Evolutionary conservation across 2,113 vertebrate genomes (phyloP), one percentile per base, ranked within the genome.

Genomic region (Pheucticus melanocephalus): DNA sequence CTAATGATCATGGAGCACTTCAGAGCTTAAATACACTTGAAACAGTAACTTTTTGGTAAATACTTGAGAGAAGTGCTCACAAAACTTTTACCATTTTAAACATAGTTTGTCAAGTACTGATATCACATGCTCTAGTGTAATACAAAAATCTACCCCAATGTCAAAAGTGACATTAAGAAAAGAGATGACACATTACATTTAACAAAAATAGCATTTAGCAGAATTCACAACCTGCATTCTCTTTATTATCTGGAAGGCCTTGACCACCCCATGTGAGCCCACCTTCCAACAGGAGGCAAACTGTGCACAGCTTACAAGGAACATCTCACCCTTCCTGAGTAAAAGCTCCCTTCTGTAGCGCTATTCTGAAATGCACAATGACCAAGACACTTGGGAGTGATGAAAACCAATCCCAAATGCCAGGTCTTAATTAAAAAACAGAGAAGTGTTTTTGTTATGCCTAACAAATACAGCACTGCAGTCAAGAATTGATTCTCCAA

Each of bases 91-190:
- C 2, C 35, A 21, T 56, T 18, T 51, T 71, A n/a, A 82, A 68
- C 7, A 54, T 3, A 15, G 4, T 59, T 76, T 61, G 31, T 77
- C 37, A 89, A 86, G 31, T 54, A 70, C 5, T 50, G 25, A 50
- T 50, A n/a, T 42, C 13, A 51, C 3, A 2, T 17, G 12, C 28
- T 70, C 6, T 2, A 82, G 12, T 19, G 5, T 22, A 57, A 80
- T 10, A 64, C 5, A 70, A 21, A 60, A 64, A 35, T 8, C 18
- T 39, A 63, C 5, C 17, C 2, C 0, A 0, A 56, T 19, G 19
- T 54, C n/a, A 56, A 28, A 69, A 39, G 23, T 11, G 8, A 28
- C 30, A n/a, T 47, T 42, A 59, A 37, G 30, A 63, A 54, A 39
- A 45, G 28, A 72, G 27, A 59, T 28, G 12, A 54, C 15, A 27